Percentiles rank a stretch among this genome's conserved stretches.
These are phyloP conservation scores for Corticium candelabrum DNA, from an alignment of 37 sponge, comb jelly and placozoan genomes.

Conservation along the genomic window DNA sequence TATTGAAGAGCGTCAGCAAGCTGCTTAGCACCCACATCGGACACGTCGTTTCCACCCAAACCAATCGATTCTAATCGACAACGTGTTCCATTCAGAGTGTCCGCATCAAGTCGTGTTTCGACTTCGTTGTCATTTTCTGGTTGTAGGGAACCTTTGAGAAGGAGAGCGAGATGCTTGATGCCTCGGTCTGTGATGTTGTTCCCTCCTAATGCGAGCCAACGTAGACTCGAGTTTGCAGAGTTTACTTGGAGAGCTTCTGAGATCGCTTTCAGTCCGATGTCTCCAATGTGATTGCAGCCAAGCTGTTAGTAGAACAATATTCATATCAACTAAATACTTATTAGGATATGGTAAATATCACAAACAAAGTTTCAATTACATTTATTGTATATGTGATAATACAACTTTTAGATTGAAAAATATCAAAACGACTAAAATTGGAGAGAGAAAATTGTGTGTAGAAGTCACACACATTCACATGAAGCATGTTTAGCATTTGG, in stretches of 20 bases:
- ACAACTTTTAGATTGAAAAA: too few species aligned
- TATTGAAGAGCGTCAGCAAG: constrained; percentile 27
- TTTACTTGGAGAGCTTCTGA: constrained; percentile 36
- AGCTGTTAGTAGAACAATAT: constrained; percentile 34
- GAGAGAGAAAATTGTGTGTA: too few species aligned
- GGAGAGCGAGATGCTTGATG: constrained; percentile 28
- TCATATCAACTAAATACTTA: too few species aligned
- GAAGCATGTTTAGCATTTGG: not conserved
- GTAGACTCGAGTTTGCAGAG: constrained; percentile 10
- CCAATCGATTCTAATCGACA: constrained; percentile 45
- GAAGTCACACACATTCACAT: too few species aligned
- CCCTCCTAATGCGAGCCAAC: constrained; percentile 58
- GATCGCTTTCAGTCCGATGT: constrained; percentile 45
- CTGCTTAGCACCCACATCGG: constrained; percentile 19
- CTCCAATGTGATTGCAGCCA: constrained; percentile 55
- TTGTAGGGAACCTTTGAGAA: constrained; percentile 26
- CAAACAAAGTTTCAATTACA: too few species aligned
- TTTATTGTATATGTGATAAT: too few species aligned
- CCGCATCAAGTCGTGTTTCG: not conserved
- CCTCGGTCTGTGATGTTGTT: constrained; percentile 50
- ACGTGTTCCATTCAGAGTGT: not conserved
- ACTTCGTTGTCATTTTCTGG: constrained; percentile 15
- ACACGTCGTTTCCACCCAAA: constrained; percentile 57
- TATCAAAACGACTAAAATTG: too few species aligned
- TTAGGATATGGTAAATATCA: too few species aligned